Conservation (phyloP, 2,888 invertebrate genomes). For the Hypercompe scribonia region DNA sequence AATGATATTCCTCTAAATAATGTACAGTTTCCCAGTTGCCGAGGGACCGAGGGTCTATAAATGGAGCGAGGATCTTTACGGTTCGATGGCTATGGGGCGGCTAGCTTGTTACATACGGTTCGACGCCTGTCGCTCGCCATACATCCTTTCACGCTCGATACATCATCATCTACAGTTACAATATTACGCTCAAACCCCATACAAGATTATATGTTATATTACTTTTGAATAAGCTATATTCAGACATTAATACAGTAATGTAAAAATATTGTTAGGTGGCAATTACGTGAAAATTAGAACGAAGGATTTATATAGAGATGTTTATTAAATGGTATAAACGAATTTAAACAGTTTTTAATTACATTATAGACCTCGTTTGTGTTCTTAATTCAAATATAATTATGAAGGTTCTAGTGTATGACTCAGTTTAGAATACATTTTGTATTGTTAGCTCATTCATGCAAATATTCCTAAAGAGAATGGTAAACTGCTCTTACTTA, state of each 20-base stretch:
- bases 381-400: neutral
- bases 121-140: slow-evolving; percentile 60
- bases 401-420: no score
- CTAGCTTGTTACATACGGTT: slow-evolving; percentile 70
- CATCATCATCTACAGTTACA: slow-evolving; percentile 45
- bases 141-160: slow-evolving; percentile 43
- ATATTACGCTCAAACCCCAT: slow-evolving; percentile 19
- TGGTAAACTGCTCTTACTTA: slow-evolving; percentile 62
- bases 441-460: neutral
- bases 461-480: neutral
- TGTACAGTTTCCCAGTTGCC: slow-evolving; percentile 50
- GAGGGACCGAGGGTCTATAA: slow-evolving; percentile 65
- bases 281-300: neutral
- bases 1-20: slow-evolving; percentile 41
- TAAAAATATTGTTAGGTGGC: neutral
- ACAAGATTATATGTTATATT: neutral
- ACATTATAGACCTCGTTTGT: neutral
- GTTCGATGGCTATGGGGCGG: slow-evolving; percentile 61
- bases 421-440: neutral
- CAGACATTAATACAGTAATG: neutral
- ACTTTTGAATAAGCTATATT: slow-evolving; percentile 1
- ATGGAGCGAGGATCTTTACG: slow-evolving; percentile 71
- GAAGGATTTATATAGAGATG: neutral
- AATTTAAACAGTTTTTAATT: neutral
- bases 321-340: neutral